These are phyloP conservation scores for Laticauda colubrina DNA, from an alignment of 2,113 vertebrate genomes.

Conservation along the genomic window DNA sequence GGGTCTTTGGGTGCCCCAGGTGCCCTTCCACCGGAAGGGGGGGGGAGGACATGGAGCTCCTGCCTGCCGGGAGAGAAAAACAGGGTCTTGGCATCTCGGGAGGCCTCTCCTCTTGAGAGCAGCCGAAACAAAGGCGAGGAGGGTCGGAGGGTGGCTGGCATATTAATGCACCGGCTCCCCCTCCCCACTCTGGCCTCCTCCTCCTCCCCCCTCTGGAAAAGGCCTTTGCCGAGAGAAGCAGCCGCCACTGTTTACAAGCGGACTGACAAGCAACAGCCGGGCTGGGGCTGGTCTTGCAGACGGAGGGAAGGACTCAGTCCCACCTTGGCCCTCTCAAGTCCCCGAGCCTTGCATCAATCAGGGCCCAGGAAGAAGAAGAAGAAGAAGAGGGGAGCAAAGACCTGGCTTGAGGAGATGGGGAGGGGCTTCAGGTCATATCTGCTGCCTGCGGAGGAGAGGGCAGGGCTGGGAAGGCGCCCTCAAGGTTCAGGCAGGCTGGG, in stretches of 20 bases:
- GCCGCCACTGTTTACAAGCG: constrained; percentile 63
- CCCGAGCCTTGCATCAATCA: constrained; percentile 64
- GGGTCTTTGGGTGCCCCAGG: not conserved
- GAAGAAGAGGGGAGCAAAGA: constrained; percentile 51
- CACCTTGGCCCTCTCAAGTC: constrained; percentile 49
- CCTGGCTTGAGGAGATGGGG: not conserved
- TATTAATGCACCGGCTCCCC: constrained; percentile 62
- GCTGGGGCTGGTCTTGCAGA: constrained; percentile 55
- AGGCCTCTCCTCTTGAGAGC: constrained; percentile 25
- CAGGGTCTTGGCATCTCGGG: not conserved
- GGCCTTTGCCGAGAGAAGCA: constrained; percentile 69
- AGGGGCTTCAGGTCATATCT: constrained; percentile 16
- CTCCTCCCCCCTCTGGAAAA: constrained; percentile 65
- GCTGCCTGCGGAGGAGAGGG: constrained; percentile 33
- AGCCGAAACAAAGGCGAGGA: constrained; percentile 64
- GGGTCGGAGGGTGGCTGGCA: constrained; percentile 62
- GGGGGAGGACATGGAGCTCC: not conserved
- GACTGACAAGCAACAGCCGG: constrained; percentile 58
- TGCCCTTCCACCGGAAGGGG: not conserved
- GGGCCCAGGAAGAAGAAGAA: constrained; percentile 41
- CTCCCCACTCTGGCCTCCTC: constrained; percentile 59
- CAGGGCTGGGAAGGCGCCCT: not conserved
- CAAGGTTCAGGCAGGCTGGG: no score
- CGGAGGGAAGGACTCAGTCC: constrained; percentile 61
- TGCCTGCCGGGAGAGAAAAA: not conserved